Evolutionary conservation across 2,888 invertebrate species (phyloP), one percentile per base, ranked within the genome.

Genomic region (Dicycla oo): DNA sequence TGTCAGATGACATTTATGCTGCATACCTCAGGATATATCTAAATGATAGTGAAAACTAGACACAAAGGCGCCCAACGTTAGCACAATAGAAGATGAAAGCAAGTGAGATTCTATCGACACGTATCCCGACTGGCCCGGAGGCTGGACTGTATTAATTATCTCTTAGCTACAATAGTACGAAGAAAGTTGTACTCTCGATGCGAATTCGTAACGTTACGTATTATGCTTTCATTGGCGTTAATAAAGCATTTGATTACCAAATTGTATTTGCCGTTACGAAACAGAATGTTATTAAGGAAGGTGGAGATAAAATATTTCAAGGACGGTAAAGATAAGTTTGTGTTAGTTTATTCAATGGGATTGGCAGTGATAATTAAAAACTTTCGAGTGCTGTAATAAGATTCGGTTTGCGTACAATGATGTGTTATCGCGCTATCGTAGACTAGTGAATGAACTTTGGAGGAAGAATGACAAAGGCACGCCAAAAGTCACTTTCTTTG

Each of bases 151-250:
- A 90, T 90, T 93, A 92, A 93, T 93, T 92, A 92, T 86, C 86
- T 86, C 85, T 85, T 88, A 89, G 90, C 87, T 88, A 91, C 90
- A 91, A 91, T 90, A 86, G 88, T 67, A 82, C 83, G 89, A 93
- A 93, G 94, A 94, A 94, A 94, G 94, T 93, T 85, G 64, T 85
- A 84, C 87, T 87, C 82, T 93, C 93, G 90, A 91, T 88, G 89
- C 86, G 85, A 86, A 89, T 89, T 89, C 88, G 90, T 92, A 89
- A 92, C 88, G 87, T 93, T 92, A 93, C 93, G 91, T 91, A 87
- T 81, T 89, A 88, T 83, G 81, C 86, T 85, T 83, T 85, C 82
- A 82, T 83, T 82, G 78, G 64, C 60, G 76, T 83, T 85, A 86
- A 88, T 90, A 90, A 91, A 88, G 83, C 80, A 65, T 75, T 84